Base-by-base conservation (phyloP, 2,113 vertebrate genomes). In the Hydrolagus affinis region DNA sequence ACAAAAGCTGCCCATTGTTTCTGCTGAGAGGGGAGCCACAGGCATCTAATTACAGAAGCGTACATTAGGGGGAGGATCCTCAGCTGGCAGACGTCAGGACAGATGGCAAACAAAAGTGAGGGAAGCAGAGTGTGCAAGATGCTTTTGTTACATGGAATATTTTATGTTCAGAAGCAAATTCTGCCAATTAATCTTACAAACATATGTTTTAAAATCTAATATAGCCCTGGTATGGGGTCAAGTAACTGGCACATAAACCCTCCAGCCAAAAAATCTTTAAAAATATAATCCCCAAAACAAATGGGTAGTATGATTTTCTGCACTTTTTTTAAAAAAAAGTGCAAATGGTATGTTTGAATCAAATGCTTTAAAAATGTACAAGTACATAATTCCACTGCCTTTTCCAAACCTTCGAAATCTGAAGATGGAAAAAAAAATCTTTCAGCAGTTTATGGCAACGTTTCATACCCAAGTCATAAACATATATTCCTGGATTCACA, bases 31-130 rank as follows among this genome's bases (percentile, higher is more conserved):
- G 87, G 88, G 85, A 89, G 86, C 86, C 78, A 1, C 11, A 85
- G 88, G 86, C 87, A 77, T 88, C 88, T 89, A 57, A 76, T 86
- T 80, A 89, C 85, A 87, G 70, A 71, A 88, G 86, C 87, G 86
- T 86, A 88, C 89, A 85, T 15, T 15, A 87, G 86, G 87, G 88
- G 86, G 30, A 19, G 87, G 87, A 87, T 86, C 85, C 90, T 92
- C 90, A 86, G 89, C 89, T 86, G 89, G 92, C 91, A 90, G 91
- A 68, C 86, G 0, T 87, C 89, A 89, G 86, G 91, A 88, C 94
- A 94, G 93, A 95, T 93, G 94, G 93, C 56, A 86, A 89, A 91
- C 90, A 92, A 92, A 90, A 87, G 87, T 85, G 88, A 85, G 71
- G 78, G 87, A 87, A 86, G 85, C 86, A 92, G 85, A 90, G 86